Conservation (phyloP, 1,140 invertebrate species). For the Pentalonia nigronervosa region DNA sequence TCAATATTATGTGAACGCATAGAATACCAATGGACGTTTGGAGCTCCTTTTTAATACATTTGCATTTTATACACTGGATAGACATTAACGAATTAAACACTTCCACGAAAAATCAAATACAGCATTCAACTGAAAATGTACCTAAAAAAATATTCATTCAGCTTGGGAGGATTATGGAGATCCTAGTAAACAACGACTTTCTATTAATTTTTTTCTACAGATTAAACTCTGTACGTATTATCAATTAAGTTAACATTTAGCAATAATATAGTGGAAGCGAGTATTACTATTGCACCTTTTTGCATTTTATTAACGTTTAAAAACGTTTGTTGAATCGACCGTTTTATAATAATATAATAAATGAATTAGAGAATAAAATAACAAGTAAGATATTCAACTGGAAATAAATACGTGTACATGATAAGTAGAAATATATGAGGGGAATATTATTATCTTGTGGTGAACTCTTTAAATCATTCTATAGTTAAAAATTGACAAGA, state of each 20-base stretch:
- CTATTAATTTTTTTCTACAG: background rate
- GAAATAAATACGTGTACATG: background rate
- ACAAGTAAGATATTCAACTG: background rate
- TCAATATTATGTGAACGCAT: slow-evolving; percentile 45
- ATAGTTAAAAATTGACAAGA: slow-evolving; percentile 42
- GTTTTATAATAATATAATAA: background rate
- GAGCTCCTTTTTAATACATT: slow-evolving; percentile 3
- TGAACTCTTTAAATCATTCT: slow-evolving; percentile 31
- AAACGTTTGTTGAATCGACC: background rate
- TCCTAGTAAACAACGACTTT: background rate
- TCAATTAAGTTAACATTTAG: background rate
- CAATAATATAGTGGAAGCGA: background rate
- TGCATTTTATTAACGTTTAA: background rate
- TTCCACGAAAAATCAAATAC: background rate
- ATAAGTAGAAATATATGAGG: background rate
- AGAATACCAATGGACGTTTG: slow-evolving; percentile 36
- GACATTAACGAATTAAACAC: slow-evolving; percentile 9
- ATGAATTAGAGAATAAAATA: background rate
- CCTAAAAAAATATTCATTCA: background rate
- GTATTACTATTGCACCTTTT: background rate
- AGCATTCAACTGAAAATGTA: background rate
- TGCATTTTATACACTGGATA: slow-evolving; percentile 39
- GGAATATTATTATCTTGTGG: background rate
- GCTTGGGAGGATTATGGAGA: background rate
- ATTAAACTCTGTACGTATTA: background rate